Base-by-base conservation (phyloP, 1,140 invertebrate species). In the Geopemphigus sp. region DNA sequence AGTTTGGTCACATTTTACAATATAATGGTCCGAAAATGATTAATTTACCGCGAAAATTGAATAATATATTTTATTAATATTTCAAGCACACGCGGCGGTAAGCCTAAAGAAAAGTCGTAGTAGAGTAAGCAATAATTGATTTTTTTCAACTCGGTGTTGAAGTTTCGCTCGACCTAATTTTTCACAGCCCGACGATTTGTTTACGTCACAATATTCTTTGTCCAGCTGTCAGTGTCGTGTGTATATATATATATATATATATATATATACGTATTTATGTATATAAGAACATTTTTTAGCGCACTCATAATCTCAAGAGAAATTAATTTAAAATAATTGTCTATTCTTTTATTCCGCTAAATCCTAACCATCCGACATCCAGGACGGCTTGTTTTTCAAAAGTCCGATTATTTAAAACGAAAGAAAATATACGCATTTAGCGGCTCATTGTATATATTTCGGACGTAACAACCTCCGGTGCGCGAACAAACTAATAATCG, bases 161-260 rank as follows among this genome's bases (percentile, higher is more conserved):
- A 53, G n/a, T n/a, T n/a, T n/a, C 11, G 54, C 39, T 78, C 24
- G 74, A 78, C 74, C 57, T 61, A 63, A 78, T 78, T 78, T 47
- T 45, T 26, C 24, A 70, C 66, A 70, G 22, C 57, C n/a, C 15
- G 6, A 19, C 74, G 61, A 63, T 78, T 78, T 50, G 39, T 78
- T 50, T 50, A 61, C 39, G 74, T 61, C 74, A 63, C 63, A 63
- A 63, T 14, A 47, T 54, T 61, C 74, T 78, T 78, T 78, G 74
- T 78, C n/a, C 45, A 29, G 47, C 57, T 78, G 32, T 78, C 74
- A 78, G 32, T 39, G 3, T 39, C 8, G 32, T 39, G 32, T 39
- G 3, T 39, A 39, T 39, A 39, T 39, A n/a, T n/a, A n/a, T n/a
- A n/a, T n/a, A n/a, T n/a, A n/a, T n/a, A n/a, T n/a, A n/a, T n/a